Base-by-base conservation (phyloP, 2,888 invertebrate genomes). In the Charanyca ferruginea region DNA sequence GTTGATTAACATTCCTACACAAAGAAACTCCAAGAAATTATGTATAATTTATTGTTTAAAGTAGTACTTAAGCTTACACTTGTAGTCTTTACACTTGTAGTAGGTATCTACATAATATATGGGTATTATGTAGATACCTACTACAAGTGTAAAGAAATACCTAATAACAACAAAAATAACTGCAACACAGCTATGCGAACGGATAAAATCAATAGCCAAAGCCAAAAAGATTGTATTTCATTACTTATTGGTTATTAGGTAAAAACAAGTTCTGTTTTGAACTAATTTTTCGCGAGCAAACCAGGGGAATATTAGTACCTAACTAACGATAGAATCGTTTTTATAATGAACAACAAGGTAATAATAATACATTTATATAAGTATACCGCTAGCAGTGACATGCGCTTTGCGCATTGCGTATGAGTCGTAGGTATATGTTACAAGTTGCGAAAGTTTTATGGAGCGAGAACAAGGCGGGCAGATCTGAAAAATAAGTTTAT, bases 371-470 rank as follows among this genome's bases (percentile, higher is more conserved):
- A 62, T 58, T 51, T 59, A 66, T 75, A 48, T 55, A 59, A 63
- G 55, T 67, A 73, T 53, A 66, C 42, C 73, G 60, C 44, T 74
- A 67, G 71, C 69, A 63, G 57, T 62, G 52, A 54, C 52, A 64
- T 49, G 47, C 61, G 62, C 61, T 58, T 57, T 68, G 72, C 48
- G 66, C 69, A 79, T 83, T 85, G 81, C 84, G 80, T 77, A 79
- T 67, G 69, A 66, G 69, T 70, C 67, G 79, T 79, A n/a, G n/a
- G n/a, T n/a, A 77, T 77, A 77, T 81, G 76, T 80, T 79, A 83
- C 72, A 77, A 69, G 81, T 90, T 90, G 88, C 89, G 89, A 91
- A 90, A 91, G 89, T 88, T 89, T 89, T 87, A 87, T 87, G 80
- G 81, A 83, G 77, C 84, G 80, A 86, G 84, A 83, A 85, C 80